A percentile compares a stretch with the other conserved stretches of the same genome.
Evolutionary conservation across 2,888 invertebrate species (phyloP).

Genomic region (Hymenopus coronatus): DNA sequence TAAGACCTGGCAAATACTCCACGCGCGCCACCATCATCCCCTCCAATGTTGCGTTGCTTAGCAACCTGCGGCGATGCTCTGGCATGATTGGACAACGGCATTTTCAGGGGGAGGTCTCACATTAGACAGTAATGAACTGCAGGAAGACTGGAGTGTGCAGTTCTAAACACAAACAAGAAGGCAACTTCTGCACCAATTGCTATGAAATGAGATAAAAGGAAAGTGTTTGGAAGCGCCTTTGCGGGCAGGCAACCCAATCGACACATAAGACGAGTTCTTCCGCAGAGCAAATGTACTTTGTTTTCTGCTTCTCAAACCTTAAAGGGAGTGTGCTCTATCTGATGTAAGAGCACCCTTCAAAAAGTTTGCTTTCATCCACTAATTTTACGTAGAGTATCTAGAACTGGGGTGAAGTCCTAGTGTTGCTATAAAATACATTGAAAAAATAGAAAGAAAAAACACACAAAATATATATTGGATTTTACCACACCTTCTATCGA

Average conservation of each 20-base stretch:
- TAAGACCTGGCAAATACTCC: background rate
- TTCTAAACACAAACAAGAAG: background rate
- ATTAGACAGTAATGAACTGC: background rate
- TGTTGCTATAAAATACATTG: no score
- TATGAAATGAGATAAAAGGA: background rate
- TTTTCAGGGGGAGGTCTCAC: constrained; percentile 30
- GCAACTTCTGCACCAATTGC: background rate
- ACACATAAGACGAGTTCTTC: background rate
- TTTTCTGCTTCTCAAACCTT: background rate
- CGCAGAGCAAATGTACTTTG: background rate
- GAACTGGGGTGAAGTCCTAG: background rate
- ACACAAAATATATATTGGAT: no score
- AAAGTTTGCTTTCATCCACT: no score
- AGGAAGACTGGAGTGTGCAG: background rate
- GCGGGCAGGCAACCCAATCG: background rate
- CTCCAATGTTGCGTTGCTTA: constrained; percentile 15
- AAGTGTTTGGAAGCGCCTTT: background rate
- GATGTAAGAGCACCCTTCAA: background rate
- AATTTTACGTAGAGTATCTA: no score
- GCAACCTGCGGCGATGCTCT: constrained; percentile 37
- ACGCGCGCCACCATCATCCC: background rate
- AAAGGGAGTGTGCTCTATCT: background rate
- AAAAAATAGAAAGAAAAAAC: no score
- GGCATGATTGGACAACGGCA: constrained; percentile 35
- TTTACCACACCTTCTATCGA: no score